Base-by-base conservation (phyloP, 2,113 vertebrate genomes). In the Syngnathus scovelli region DNA sequence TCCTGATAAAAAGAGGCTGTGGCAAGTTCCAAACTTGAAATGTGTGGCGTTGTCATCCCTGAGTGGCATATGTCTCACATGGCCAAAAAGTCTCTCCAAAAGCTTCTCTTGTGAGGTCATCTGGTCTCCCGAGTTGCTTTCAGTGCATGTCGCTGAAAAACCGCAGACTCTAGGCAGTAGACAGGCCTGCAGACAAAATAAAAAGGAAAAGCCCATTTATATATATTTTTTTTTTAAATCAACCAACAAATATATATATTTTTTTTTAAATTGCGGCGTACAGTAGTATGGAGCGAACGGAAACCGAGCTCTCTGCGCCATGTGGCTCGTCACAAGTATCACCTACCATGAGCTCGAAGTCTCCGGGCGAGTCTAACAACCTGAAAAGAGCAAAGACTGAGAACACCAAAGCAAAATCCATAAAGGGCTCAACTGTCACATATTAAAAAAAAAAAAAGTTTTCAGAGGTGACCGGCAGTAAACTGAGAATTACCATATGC, bases 341-440 rank as follows among this genome's bases (percentile, higher is more conserved):
- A 87, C 86, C 86, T 83, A 88, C 84, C 76, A 72, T 74, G 19
- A 76, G 38, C 43, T n/a, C 12, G 66, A 13, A 41, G 37, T 44
- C 68, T 67, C 81, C 76, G 67, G 76, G 69, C 68, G 48, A 71
- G 66, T 80, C 74, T 82, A 89, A 84, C 36, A 80, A 87, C 84
- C 88, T 90, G 89, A 66, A 78, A 86, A 87, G 69, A 89, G 84
- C 80, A 89, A 36, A 86, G 56, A 75, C 85, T 86, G 84, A 89
- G 76, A 79, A 88, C 1, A 81, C 72, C 74, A 81, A 63, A 46
- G 55, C 55, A 66, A 19, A n/a, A 54, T 16, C 16, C 64, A 66
- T 52, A 12, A 12, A 21, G 11, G 15, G 21, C 7, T 46, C 15
- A 65, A 38, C 23, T 38, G 23, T 21, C 16, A 27, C 21, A 27